These are phyloP conservation scores for Maniola hyperantus DNA, from an alignment of 2,888 invertebrate species.

Conservation along the genomic window DNA sequence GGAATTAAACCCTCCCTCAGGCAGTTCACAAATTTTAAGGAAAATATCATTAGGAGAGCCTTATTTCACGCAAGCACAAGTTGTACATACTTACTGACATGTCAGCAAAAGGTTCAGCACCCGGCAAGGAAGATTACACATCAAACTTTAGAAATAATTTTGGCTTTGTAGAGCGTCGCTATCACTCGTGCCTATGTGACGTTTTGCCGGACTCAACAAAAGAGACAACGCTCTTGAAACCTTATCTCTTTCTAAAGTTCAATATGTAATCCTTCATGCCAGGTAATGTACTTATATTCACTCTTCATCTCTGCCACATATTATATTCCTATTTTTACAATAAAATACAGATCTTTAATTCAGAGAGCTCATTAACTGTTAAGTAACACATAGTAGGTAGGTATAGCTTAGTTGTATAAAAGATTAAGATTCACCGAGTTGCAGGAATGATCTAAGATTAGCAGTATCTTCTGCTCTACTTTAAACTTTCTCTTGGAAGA, in stretches of 20 bases:
- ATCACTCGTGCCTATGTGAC: too few species aligned
- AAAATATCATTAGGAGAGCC: not conserved
- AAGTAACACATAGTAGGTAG: not conserved
- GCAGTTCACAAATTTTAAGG: not conserved
- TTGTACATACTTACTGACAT: not conserved
- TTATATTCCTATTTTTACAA: constrained; percentile 7
- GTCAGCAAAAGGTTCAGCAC: not conserved
- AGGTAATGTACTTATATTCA: too few species aligned
- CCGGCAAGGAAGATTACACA: too few species aligned
- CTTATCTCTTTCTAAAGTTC: too few species aligned
- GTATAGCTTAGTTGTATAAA: constrained; percentile 1
- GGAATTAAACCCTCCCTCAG: not conserved
- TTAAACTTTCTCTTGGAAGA: not conserved
- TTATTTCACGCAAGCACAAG: constrained; percentile 2
- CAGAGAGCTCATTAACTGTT: constrained; percentile 10
- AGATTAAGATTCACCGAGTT: constrained; percentile 4
- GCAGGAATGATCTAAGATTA: constrained; percentile 5
- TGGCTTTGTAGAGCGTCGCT: too few species aligned
- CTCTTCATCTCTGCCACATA: too few species aligned
- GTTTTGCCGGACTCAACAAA: too few species aligned
- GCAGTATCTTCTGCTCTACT: not conserved
- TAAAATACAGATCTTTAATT: constrained; percentile 4
- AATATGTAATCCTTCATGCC: too few species aligned
- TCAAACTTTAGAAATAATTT: too few species aligned
- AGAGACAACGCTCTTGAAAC: too few species aligned